Evolutionary conservation across 1,140 invertebrate species (phyloP).

Genomic region (Diorhabda sublineata): DNA sequence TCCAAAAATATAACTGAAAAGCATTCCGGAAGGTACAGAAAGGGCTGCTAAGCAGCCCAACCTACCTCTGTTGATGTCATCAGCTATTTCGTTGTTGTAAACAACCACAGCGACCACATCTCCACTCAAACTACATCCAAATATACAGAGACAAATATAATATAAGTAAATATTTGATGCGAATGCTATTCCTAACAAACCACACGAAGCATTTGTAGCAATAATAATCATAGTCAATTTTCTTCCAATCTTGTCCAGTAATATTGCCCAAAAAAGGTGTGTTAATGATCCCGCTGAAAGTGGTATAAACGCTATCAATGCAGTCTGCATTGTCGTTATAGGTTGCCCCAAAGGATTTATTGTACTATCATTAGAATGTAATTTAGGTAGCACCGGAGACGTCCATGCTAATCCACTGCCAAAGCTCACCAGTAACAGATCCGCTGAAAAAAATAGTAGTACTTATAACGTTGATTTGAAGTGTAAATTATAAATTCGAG

Average conservation of each 20-base stretch:
- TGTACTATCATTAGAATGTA: slow-evolving; percentile 42
- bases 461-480: too few relatives aligned
- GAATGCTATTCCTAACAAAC: slow-evolving; percentile 45
- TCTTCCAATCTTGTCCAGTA: slow-evolving; percentile 59
- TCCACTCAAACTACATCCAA: background rate
- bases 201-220: slow-evolving; percentile 43
- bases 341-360: slow-evolving; percentile 48
- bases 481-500: too few relatives aligned
- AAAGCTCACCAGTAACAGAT: slow-evolving; percentile 57
- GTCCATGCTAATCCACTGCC: slow-evolving; percentile 69
- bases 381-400: slow-evolving; percentile 59
- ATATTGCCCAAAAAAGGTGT: slow-evolving; percentile 55
- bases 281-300: slow-evolving; percentile 70
- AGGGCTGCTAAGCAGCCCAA: slow-evolving; percentile 62
- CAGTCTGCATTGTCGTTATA: slow-evolving; percentile 52
- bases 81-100: slow-evolving; percentile 53
- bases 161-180: slow-evolving; percentile 42
- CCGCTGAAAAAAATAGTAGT: slow-evolving; percentile 51
- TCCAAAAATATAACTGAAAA: slow-evolving; percentile 56
- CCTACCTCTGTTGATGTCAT: slow-evolving; percentile 38
- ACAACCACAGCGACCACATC: slow-evolving; percentile 18
- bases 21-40: slow-evolving; percentile 24
- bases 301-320: slow-evolving; percentile 78
- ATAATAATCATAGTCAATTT: slow-evolving; percentile 46
- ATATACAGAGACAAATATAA: slow-evolving; percentile 33